Conservation (phyloP, 2,888 invertebrate genomes). For the Quadroppia sp. region DNA sequence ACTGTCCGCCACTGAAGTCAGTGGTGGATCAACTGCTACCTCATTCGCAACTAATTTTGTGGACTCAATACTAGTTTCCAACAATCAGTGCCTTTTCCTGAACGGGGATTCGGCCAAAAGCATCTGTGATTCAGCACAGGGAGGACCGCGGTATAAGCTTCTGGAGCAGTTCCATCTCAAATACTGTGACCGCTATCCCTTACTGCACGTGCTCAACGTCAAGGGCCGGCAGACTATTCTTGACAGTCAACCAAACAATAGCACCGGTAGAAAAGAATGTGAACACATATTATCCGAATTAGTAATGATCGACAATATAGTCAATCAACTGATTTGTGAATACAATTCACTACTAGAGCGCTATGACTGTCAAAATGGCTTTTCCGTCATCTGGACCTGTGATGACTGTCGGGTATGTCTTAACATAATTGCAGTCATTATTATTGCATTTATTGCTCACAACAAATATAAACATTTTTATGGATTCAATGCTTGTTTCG, state of each 20-base stretch:
- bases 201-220: constrained; percentile 10
- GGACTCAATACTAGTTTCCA: background rate
- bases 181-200: constrained; percentile 28
- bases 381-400: constrained; percentile 49
- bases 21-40: background rate
- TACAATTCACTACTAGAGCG: constrained; percentile 45
- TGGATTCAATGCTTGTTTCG: too few relatives aligned
- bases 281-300: constrained; percentile 33
- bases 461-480: too few relatives aligned
- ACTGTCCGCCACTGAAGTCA: background rate
- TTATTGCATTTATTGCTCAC: background rate
- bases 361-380: constrained; percentile 49
- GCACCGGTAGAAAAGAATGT: constrained; percentile 17
- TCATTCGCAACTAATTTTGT: background rate
- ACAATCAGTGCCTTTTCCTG: constrained; percentile 35
- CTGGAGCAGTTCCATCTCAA: constrained; percentile 8
- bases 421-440: background rate
- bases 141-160: background rate
- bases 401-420: constrained; percentile 47
- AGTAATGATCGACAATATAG: constrained; percentile 32
- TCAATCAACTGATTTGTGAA: constrained; percentile 36
- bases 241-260: background rate
- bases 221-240: constrained; percentile 1
- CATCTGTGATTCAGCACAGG: constrained; percentile 17
- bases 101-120: constrained; percentile 21